Base-by-base conservation (phyloP, 1,140 invertebrate species). In the Lethrus apterus region DNA sequence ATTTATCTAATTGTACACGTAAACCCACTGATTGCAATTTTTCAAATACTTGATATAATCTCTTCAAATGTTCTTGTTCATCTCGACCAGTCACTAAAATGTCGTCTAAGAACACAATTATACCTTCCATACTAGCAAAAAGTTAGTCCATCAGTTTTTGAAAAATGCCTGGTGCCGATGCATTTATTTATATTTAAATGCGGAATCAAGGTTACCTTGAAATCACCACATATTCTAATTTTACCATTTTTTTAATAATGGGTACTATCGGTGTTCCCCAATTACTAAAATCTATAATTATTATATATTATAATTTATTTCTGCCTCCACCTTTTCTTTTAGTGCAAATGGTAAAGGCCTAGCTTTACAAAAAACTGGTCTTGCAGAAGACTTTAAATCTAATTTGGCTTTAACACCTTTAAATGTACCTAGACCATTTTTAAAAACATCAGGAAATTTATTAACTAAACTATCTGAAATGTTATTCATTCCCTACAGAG, bases 221-320 rank as follows among this genome's bases (percentile, higher is more conserved):
- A 73, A 56, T 74, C 70, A 1, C 62, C 60, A 56, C 70, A 72
- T 30, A 74, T 57, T 20, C 70, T 46, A 17, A 60, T 50, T 41
- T 47, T 44, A 8, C 58, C 60, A 48, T 68, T 53, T 40, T 54
- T 53, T 74, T 76, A 40, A 58, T 54, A 1, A 74, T 67, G 0
- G 66, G 48, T 3, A 73, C 66, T 2, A 71, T 51, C 7, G 66
- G 43, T 34, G 43, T 50, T 35, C 48, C 43, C 48, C 44, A 50
- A 18, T 50, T 20, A 30, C 38, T 49, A 11, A 31, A 44, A 19
- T 34, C 44, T 50, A 49, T 17, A 10, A 14, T 4, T 35, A 4
- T 8, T 14, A 44, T 51, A 15, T 44, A 26, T 15, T 21, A 40
- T 30, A 18, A 11, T 24, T 23, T 32, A 51, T 42, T 33, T 50